Conservation (phyloP, 1,140 invertebrate species). For the Doryteuthis pealeii region DNA sequence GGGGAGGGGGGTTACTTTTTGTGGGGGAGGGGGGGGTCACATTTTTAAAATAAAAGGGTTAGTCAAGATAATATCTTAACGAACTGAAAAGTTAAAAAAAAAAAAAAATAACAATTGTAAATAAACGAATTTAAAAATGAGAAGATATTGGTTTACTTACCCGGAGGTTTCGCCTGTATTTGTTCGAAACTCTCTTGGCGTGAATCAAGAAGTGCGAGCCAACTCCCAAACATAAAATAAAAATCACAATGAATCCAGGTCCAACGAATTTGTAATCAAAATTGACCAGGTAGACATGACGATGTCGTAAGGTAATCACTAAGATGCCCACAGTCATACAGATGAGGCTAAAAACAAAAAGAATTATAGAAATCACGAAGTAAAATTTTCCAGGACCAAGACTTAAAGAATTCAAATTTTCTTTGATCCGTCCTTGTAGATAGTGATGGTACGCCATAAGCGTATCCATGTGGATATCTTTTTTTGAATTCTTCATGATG, state of each 20-base stretch:
- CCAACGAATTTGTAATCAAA: constrained; percentile 49
- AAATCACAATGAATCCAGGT: constrained; percentile 48
- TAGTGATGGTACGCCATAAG: constrained; percentile 51
- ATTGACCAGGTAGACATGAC: constrained; percentile 49
- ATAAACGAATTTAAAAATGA: neutral
- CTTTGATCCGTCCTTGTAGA: constrained; percentile 43
- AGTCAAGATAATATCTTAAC: too few relatives aligned
- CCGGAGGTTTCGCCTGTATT: constrained; percentile 44
- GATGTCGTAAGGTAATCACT: constrained; percentile 41
- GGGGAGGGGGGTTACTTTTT: too few relatives aligned
- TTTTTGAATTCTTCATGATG: neutral
- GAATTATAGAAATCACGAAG: constrained; percentile 24
- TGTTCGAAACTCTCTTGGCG: constrained; percentile 42
- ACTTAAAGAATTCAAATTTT: constrained; percentile 41
- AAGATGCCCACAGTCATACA: constrained; percentile 41
- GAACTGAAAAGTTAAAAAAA: too few relatives aligned
- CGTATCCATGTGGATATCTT: constrained; percentile 42
- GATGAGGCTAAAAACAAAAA: constrained; percentile 31
- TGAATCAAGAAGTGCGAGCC: constrained; percentile 37
- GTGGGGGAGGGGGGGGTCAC: too few relatives aligned
- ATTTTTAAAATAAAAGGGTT: too few relatives aligned
- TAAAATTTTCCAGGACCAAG: constrained; percentile 43
- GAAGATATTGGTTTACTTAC: too few relatives aligned
- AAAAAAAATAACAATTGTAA: neutral
- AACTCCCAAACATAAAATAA: constrained; percentile 36